Evolutionary conservation across 2,888 invertebrate species (phyloP).

Genomic region (Tipula confusa): DNA sequence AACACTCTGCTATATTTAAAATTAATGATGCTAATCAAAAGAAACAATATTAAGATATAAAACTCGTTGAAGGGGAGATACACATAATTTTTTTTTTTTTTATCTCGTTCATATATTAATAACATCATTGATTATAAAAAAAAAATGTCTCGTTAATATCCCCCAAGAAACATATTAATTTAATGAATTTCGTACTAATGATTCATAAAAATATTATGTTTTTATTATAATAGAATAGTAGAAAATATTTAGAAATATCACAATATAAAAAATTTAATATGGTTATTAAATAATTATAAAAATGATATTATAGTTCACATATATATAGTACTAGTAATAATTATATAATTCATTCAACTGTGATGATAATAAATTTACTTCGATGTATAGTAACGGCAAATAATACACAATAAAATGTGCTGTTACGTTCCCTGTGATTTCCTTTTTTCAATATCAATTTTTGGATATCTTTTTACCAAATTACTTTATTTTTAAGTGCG

Average conservation of each 20-base stretch:
- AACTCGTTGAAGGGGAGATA: background rate
- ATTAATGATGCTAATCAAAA: background rate
- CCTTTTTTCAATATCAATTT: background rate
- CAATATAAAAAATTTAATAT: background rate
- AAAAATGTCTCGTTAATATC: background rate
- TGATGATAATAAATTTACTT: background rate
- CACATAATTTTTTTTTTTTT: background rate
- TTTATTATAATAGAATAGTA: background rate
- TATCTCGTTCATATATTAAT: background rate
- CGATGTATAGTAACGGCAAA: background rate
- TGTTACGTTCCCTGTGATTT: background rate
- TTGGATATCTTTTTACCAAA: background rate
- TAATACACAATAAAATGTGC: background rate
- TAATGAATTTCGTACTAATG: background rate
- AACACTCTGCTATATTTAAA: background rate
- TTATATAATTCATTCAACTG: background rate
- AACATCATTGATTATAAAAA: background rate
- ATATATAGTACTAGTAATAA: too few relatives aligned
- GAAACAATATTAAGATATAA: background rate
- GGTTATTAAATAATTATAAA: background rate
- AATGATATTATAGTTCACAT: background rate
- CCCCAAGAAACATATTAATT: background rate
- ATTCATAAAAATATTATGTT: background rate
- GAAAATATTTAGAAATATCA: background rate
- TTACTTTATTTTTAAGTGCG: constrained; percentile 7